These are phyloP conservation scores for Miniopterus natalensis DNA, from an alignment of 2,113 vertebrate species.

Conservation along the genomic window DNA sequence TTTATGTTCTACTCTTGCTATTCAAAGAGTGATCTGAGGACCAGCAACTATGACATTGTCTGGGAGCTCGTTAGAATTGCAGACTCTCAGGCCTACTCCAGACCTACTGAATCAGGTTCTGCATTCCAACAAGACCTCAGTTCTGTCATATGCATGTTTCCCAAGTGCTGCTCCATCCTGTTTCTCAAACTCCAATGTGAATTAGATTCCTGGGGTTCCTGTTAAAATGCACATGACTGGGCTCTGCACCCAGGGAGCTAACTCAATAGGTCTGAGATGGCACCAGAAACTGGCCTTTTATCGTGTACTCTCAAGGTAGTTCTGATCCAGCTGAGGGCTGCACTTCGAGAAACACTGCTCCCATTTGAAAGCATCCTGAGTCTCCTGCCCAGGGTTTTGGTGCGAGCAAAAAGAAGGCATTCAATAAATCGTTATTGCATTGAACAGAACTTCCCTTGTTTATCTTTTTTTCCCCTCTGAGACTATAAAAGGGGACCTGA, in stretches of 20 bases:
- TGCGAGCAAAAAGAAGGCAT: not conserved
- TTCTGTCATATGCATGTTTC: fast-evolving
- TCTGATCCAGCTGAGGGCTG: not conserved
- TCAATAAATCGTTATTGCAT: not conserved
- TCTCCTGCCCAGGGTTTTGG: not conserved
- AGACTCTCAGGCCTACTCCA: not conserved
- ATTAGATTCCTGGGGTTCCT: not conserved
- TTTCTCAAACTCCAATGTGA: not conserved
- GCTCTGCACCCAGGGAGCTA: not conserved
- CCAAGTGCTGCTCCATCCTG: not conserved
- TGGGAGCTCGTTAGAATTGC: not conserved
- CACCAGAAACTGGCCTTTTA: not conserved
- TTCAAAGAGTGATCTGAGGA: not conserved
- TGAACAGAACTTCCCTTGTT: not conserved
- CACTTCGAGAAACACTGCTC: not conserved
- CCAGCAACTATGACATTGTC: not conserved
- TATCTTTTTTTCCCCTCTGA: not conserved
- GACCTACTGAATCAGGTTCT: not conserved
- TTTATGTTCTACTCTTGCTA: not conserved
- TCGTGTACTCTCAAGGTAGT: not conserved
- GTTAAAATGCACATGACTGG: not conserved
- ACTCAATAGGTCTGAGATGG: not conserved
- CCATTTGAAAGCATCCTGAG: not conserved
- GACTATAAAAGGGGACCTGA: not conserved
- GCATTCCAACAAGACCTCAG: not conserved